A percentile compares a stretch with the other conserved stretches of the same genome.
These are phyloP conservation scores for Daubentonia madagascariensis DNA, from an alignment of 2,113 vertebrate species.

Conservation along the genomic window DNA sequence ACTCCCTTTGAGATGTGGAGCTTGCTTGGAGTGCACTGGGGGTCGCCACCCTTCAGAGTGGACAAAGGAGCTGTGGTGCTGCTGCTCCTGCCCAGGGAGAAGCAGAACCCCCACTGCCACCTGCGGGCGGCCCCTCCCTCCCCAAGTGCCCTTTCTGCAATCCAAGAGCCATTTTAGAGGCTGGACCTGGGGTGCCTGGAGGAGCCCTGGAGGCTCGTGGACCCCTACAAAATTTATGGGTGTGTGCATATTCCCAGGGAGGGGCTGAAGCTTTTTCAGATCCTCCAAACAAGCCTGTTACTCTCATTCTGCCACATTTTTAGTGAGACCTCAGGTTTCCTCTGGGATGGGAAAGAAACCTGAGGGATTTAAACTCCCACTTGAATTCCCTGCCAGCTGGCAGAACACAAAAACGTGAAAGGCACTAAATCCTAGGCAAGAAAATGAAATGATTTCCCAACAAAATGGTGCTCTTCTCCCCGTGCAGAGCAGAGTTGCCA, in stretches of 20 bases:
- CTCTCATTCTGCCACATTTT: neutral
- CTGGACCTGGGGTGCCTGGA: neutral
- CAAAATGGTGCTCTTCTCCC: neutral
- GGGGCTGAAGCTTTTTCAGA: neutral
- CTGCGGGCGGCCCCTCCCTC: neutral
- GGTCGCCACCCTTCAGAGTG: neutral
- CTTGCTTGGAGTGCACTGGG: neutral
- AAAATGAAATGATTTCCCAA: neutral
- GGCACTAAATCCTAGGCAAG: neutral
- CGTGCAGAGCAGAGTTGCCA: neutral
- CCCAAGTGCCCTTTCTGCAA: neutral
- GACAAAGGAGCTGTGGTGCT: neutral
- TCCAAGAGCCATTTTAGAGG: neutral
- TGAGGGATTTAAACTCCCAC: neutral
- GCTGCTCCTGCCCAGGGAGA: neutral
- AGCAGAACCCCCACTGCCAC: neutral
- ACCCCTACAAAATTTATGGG: too few relatives aligned
- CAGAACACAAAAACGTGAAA: neutral
- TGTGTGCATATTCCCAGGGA: neutral
- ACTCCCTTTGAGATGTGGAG: neutral
- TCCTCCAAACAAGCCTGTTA: neutral
- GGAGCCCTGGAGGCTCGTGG: neutral
- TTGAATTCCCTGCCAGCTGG: neutral
- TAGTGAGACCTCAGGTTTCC: neutral
- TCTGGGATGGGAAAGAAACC: neutral